A percentile compares a stretch with the other conserved stretches of the same genome.
These are phyloP conservation scores for Drosophila villosipedis DNA, from an alignment of 2,888 invertebrate genomes.

Conservation along the genomic window DNA sequence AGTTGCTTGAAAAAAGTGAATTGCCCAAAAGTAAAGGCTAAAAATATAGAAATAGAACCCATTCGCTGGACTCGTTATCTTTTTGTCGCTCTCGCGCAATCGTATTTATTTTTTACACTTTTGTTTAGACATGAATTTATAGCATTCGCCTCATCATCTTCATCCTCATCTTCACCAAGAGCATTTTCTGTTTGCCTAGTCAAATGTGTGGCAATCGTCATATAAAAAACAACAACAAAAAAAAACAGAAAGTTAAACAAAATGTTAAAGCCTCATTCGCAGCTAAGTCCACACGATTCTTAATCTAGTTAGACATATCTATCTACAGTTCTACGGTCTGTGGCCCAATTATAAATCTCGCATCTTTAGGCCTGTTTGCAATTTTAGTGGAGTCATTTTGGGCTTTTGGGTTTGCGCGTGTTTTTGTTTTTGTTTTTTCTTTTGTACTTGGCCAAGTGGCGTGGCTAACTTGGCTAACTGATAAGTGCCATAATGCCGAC, in stretches of 20 bases:
- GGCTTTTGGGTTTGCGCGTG: constrained; percentile 42
- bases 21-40: not conserved
- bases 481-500: constrained; percentile 45
- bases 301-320: constrained; percentile 39
- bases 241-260: not conserved
- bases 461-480: constrained; percentile 32
- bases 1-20: not conserved
- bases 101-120: constrained; percentile 78
- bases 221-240: constrained; percentile 17
- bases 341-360: constrained; percentile 49
- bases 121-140: constrained; percentile 81
- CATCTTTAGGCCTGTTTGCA: constrained; percentile 50
- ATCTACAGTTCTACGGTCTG: constrained; percentile 34
- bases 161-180: constrained; percentile 3
- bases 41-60: constrained; percentile 2
- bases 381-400: constrained; percentile 32
- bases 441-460: constrained; percentile 11
- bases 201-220: constrained; percentile 64
- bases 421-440: constrained; percentile 5
- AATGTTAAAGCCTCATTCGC: constrained; percentile 37
- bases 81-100: constrained; percentile 49
- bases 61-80: constrained; percentile 49
- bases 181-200: constrained; percentile 52
- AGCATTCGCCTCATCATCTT: constrained; percentile 32
- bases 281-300: constrained; percentile 28